Evolutionary conservation across 2,797 vertebrate species (phyloP), one percentile per base, ranked within the genome.

Genomic region (Zalophus californianus): DNA sequence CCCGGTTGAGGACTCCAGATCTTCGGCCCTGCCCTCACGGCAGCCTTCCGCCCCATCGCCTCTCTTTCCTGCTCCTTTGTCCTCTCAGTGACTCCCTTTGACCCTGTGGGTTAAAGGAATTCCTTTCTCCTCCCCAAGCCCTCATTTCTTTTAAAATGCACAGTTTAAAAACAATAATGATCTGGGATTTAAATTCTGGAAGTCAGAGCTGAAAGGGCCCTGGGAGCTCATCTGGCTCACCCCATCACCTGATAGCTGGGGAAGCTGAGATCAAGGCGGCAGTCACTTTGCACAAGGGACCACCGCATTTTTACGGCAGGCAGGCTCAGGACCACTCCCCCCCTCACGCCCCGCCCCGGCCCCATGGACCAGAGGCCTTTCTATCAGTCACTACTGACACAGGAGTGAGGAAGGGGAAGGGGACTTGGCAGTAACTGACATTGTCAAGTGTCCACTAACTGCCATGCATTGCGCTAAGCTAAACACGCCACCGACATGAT

Each of bases 31-130:
- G 92, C 98, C 90, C 8, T 72, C 92, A 86, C 1, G 0, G 90
- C 90, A 92, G 96, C 86, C 97, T 97, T 97, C 96, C 72, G 68
- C 95, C 96, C 97, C 97, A 97, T 91, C 90, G 78, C 98, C 95
- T 98, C 92, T 88, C 96, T 97, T 97, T 97, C 97, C 97, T 95
- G 92, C 25, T 95, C 91, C 94, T 97, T 97, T 98, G 97, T 98
- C 89, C 97, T 72, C 54, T 96, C 15, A 0, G 52, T 97, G 97
- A 98, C 97, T 97, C 96, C 35, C 94, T 97, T 89, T 97, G 97
- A 98, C 97, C 97, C 93, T 94, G 78, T 16, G 78, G 88, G 96
- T 96, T 93, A 98, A 97, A 97, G 86, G 96, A 97, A 97, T 98
- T 97, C 95, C 97, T 96, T 98, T 97, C 95, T 97, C 95, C 84